Base-by-base conservation (phyloP, 2,113 vertebrate species). In the Nothocercus julius region DNA sequence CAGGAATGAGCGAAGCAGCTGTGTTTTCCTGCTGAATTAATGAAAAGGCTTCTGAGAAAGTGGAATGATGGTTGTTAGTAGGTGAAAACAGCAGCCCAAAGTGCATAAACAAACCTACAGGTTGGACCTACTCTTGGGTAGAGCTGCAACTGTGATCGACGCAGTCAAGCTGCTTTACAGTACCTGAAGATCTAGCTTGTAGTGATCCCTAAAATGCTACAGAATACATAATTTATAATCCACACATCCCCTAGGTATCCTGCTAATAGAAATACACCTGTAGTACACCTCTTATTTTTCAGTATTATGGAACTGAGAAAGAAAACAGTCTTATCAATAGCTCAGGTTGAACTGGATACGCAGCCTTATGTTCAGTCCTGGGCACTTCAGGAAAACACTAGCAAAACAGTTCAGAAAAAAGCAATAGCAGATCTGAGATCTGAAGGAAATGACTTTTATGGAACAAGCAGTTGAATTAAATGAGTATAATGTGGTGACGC, bases 351-450 rank as follows among this genome's bases (percentile, higher is more conserved):
- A 45, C 56, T 74, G 61, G 73, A 22, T 9, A 4, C 21, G 38
- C 27, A 67, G 68, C 70, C 81, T 72, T 83, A 19, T 53, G n/a
- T 56, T 88, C 11, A 2, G 38, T 27, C 90, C 51, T 59, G 74
- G 54, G 67, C 32, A 44, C 61, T 70, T 91, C 16, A 91, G 30
- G 68, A 92, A 85, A 93, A 94, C 2, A 15, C 34, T 87, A 17
- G 69, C 54, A 92, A 85, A 91, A 78, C 5, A 58, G 73, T 49
- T 89, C 69, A 63, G 93, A 95, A 30, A 42, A 87, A 90, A 78
- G 58, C 75, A 62, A 38, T 36, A 93, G 32, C 14, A 47, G 53
- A 82, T 90, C 47, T 36, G 40, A 86, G 53, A 24, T 76, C 58
- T 89, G 64, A 91, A 90, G 30, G n/a, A 91, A 85, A 3, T 66